A percentile compares a stretch with the other conserved stretches of the same genome.
These are phyloP conservation scores for Crioceris asparagi DNA, from an alignment of 2,888 invertebrate species.

Conservation along the genomic window DNA sequence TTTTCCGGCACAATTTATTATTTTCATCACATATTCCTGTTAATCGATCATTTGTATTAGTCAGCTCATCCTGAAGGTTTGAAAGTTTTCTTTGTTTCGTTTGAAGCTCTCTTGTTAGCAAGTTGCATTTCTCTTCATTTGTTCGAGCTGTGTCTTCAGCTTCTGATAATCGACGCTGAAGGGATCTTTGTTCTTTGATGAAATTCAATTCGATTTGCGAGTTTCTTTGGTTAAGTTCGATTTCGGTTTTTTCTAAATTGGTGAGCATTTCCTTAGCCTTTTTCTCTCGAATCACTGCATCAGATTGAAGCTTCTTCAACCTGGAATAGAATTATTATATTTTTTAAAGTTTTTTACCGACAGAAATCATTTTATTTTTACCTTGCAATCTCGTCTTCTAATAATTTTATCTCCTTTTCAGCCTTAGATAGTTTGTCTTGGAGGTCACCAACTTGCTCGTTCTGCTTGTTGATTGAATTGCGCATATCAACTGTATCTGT, in stretches of 20 bases:
- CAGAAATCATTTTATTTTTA: no score
- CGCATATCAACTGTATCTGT: slow-evolving; percentile 27
- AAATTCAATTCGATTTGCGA: slow-evolving; percentile 64
- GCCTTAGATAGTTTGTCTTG: slow-evolving; percentile 58
- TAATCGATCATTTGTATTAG: slow-evolving; percentile 54
- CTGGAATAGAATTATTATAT: slow-evolving; percentile 30
- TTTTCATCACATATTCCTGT: slow-evolving; percentile 67
- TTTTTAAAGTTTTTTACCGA: not conserved
- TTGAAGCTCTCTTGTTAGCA: slow-evolving; percentile 54
- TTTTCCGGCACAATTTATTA: slow-evolving; percentile 57
- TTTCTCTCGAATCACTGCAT: slow-evolving; percentile 59
- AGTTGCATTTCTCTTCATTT: slow-evolving; percentile 54
- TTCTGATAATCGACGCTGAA: slow-evolving; percentile 44
- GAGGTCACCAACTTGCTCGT: slow-evolving; percentile 57
- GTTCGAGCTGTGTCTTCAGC: slow-evolving; percentile 57
- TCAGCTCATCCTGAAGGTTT: slow-evolving; percentile 56
- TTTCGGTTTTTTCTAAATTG: slow-evolving; percentile 66
- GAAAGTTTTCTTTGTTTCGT: slow-evolving; percentile 55
- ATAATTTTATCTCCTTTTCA: slow-evolving; percentile 49
- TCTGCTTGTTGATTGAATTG: slow-evolving; percentile 50
- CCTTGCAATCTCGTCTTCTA: slow-evolving; percentile 60
- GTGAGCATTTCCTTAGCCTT: slow-evolving; percentile 68
- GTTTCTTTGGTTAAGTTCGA: slow-evolving; percentile 58
- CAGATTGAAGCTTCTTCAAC: slow-evolving; percentile 57
- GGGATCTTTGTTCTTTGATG: slow-evolving; percentile 46